Conservation (phyloP, 2,113 vertebrate genomes). For the Hippocampus abdominalis region DNA sequence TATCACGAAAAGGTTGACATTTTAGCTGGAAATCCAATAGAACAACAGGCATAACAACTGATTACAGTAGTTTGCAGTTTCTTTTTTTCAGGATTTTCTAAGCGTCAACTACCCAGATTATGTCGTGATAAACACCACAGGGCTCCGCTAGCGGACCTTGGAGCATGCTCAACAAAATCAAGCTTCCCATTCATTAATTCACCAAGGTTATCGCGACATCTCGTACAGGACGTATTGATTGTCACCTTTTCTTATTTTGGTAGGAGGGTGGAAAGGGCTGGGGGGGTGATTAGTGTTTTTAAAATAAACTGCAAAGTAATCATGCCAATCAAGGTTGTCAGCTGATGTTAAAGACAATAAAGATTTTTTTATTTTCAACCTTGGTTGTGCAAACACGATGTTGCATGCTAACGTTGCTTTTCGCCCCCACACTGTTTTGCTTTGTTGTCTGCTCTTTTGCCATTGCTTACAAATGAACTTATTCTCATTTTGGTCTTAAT, state of each 20-base stretch:
- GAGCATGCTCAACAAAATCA: background rate
- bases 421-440: background rate
- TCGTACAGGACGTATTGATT: constrained; percentile 50
- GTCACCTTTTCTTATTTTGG: constrained; percentile 43
- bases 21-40: constrained; percentile 1
- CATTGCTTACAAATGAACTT: constrained; percentile 4
- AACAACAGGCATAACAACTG: background rate
- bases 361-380: constrained; percentile 14
- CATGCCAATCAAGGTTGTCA: background rate
- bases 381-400: constrained; percentile 33
- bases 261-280: background rate
- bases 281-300: constrained; percentile 16
- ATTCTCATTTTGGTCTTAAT: constrained; percentile 7
- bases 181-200: constrained; percentile 1
- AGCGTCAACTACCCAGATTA: background rate
- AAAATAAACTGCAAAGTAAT: background rate
- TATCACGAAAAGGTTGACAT: background rate
- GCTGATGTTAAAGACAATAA: background rate
- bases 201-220: constrained; percentile 31
- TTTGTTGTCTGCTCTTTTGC: background rate
- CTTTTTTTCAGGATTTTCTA: background rate
- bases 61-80: constrained; percentile 6
- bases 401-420: background rate
- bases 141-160: background rate
- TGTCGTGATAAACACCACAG: background rate